Conservation (phyloP, 2,113 vertebrate species). For the Podarcis cretensis region DNA sequence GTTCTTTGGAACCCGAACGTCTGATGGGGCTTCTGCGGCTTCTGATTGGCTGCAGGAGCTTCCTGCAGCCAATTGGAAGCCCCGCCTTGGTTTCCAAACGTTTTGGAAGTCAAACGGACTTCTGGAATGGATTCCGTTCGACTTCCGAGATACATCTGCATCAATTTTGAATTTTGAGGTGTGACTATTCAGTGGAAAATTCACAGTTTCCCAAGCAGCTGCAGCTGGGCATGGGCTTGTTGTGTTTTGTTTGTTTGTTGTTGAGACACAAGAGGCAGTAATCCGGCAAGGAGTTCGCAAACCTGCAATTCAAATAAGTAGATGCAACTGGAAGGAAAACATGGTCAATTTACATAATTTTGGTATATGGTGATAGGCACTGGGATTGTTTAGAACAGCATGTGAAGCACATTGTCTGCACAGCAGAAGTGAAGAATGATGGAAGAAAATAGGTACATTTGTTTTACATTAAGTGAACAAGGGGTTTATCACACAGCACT, state of each 20-base stretch:
- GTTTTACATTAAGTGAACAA: conserved; percentile 6
- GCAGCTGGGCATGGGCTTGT: no score
- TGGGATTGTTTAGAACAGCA: background rate
- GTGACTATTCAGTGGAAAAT: background rate
- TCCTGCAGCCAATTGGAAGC: no score
- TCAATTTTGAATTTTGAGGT: no score
- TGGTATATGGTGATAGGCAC: background rate
- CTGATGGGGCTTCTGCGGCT: no score
- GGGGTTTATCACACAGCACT: background rate
- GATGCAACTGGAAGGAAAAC: background rate
- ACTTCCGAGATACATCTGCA: no score
- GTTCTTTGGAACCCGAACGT: no score
- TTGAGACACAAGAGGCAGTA: background rate
- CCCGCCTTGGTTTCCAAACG: no score
- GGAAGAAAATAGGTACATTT: conserved; percentile 17
- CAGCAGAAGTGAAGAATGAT: background rate
- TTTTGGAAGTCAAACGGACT: no score
- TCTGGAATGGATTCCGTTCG: no score
- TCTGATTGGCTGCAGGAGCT: no score
- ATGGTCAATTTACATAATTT: background rate
- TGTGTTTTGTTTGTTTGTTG: background rate
- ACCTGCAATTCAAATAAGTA: background rate
- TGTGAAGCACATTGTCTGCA: background rate
- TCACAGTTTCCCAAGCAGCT: background rate
- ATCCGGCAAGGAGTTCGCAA: background rate